These are phyloP conservation scores for Eilema caniola DNA, from an alignment of 2,888 invertebrate species.

Conservation along the genomic window DNA sequence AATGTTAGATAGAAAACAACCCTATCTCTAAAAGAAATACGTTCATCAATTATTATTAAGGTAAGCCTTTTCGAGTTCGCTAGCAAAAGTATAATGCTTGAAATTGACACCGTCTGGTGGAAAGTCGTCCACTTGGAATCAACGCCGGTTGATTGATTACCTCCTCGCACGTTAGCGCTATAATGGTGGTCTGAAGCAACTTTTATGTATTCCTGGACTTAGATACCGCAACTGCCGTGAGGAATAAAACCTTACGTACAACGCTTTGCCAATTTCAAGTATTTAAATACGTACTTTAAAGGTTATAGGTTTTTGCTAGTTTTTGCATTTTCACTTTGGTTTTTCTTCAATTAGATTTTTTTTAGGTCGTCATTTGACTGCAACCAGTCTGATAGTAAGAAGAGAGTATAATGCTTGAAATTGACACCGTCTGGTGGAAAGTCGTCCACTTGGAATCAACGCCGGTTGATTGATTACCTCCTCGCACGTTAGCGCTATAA, in stretches of 20 bases:
- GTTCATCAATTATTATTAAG: slow-evolving; percentile 34
- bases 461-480: slow-evolving; percentile 46
- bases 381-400: too few relatives aligned
- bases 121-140: slow-evolving; percentile 42
- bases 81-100: slow-evolving; percentile 26
- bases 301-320: too few relatives aligned
- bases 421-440: slow-evolving; percentile 35
- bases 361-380: too few relatives aligned
- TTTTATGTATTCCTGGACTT: slow-evolving; percentile 17
- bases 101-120: slow-evolving; percentile 31
- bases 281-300: slow-evolving; percentile 22
- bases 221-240: slow-evolving; percentile 10
- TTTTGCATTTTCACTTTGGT: too few relatives aligned
- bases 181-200: slow-evolving; percentile 25
- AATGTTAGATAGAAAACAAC: too few relatives aligned
- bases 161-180: slow-evolving; percentile 29
- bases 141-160: slow-evolving; percentile 47
- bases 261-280: slow-evolving; percentile 16
- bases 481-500: slow-evolving; percentile 32
- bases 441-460: slow-evolving; percentile 41
- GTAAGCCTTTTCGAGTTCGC: slow-evolving; percentile 28
- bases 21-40: too few relatives aligned
- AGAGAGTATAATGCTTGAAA: slow-evolving; percentile 23
- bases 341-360: background rate
- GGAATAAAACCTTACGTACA: slow-evolving; percentile 22